A percentile compares a stretch with the other conserved stretches of the same genome.
These are phyloP conservation scores for Physocephala rufipes DNA, from an alignment of 2,888 invertebrate species.

Conservation along the genomic window DNA sequence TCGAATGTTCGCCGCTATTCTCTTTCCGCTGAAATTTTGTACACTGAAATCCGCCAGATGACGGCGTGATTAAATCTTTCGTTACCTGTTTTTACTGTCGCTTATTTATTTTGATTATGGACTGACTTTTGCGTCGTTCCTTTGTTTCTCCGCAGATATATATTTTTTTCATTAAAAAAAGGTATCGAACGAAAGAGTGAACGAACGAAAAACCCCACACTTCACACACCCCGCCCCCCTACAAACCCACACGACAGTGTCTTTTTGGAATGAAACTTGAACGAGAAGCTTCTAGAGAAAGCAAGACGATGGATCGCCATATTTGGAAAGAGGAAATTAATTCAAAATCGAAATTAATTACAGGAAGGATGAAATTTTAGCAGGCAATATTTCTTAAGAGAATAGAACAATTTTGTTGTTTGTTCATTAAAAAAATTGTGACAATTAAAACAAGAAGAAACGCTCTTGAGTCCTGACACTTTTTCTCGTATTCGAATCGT, in stretches of 20 bases:
- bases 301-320: constrained; percentile 32
- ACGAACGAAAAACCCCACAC: too few species aligned
- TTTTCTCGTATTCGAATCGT: neutral
- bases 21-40: constrained; percentile 11
- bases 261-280: constrained; percentile 24
- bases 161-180: neutral
- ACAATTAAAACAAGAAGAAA: neutral
- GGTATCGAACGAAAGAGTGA: neutral
- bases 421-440: neutral
- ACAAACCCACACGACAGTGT: neutral
- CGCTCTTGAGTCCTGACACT: neutral
- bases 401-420: too few species aligned
- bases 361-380: neutral
- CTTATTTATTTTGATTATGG: constrained; percentile 49
- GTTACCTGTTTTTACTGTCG: constrained; percentile 50
- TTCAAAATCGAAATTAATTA: constrained; percentile 25
- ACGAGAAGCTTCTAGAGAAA: constrained; percentile 22
- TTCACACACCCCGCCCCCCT: too few species aligned
- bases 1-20: constrained; percentile 39
- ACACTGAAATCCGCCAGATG: constrained; percentile 43
- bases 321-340: constrained; percentile 34
- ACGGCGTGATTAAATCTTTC: constrained; percentile 48
- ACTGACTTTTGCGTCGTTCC: constrained; percentile 1
- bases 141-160: neutral
- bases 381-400: neutral